phyloP scores from a whole-genome alignment of 2,113 vertebrate species.

The Delphinapterus leucas region DNA sequence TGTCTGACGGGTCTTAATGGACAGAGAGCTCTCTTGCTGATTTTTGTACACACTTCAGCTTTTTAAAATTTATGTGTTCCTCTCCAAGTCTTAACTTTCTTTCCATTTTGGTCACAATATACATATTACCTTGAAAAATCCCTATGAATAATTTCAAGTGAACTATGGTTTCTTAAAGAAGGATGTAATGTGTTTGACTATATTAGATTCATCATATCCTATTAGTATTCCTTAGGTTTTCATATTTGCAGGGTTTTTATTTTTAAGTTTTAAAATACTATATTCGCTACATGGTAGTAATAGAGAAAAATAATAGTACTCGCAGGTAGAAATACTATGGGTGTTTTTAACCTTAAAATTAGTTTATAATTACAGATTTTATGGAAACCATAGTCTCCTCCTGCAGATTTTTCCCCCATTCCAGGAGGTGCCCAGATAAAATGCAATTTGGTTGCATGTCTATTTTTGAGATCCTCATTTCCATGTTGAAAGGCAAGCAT shows the following conservation, averaged over 20 bases:
- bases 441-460: background rate
- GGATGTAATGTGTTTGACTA: background rate
- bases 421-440: background rate
- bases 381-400: background rate
- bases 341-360: background rate
- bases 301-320: background rate
- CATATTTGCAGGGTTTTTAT: background rate
- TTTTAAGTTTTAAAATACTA: background rate
- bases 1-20: background rate
- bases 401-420: background rate
- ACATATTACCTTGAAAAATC: background rate
- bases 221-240: background rate
- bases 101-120: background rate
- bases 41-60: background rate
- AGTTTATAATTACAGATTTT: background rate
- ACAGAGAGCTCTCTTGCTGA: background rate
- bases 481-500: background rate
- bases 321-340: background rate
- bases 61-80: background rate
- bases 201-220: background rate
- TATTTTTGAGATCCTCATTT: background rate
- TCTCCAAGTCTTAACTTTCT: background rate
- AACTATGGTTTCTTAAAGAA: slow-evolving; percentile 18
- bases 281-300: background rate
- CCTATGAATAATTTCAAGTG: background rate